These are phyloP conservation scores for Amblyopsis rosae DNA, from an alignment of 2,113 vertebrate species.

Conservation along the genomic window DNA sequence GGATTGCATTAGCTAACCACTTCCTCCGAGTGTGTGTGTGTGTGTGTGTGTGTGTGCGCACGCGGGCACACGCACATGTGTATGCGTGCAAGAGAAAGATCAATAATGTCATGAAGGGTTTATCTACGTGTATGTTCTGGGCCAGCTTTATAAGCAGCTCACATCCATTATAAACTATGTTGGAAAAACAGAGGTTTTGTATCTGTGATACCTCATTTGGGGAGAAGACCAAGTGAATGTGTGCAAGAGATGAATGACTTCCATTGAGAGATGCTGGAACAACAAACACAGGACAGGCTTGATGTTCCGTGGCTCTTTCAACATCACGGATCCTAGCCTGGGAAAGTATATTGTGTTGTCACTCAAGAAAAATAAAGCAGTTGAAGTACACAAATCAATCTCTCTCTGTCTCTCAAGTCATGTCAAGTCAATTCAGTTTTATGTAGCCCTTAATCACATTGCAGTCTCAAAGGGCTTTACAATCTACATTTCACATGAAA, in stretches of 20 bases:
- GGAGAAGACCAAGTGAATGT: too few relatives aligned
- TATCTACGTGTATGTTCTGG: background rate
- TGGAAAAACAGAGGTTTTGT: too few relatives aligned
- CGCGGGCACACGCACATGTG: background rate
- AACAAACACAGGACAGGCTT: background rate
- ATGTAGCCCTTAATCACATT: too few relatives aligned
- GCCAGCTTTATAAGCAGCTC: background rate
- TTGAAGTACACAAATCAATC: constrained; percentile 41
- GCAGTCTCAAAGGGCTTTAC: too few relatives aligned
- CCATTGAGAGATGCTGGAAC: too few relatives aligned
- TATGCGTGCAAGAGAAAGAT: background rate
- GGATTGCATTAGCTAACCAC: constrained; percentile 45
- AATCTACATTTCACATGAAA: too few relatives aligned
- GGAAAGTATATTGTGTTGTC: constrained; percentile 35
- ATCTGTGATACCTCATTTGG: too few relatives aligned
- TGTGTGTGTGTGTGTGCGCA: background rate
- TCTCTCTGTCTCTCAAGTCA: constrained; percentile 1
- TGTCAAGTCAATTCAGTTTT: background rate
- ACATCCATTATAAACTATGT: background rate
- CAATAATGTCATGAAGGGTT: background rate
- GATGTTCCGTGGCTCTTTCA: constrained; percentile 17
- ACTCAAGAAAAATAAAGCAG: constrained; percentile 35
- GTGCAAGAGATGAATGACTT: too few relatives aligned
- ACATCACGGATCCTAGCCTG: constrained; percentile 26
- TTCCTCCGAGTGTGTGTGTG: constrained; percentile 26